Base-by-base conservation (phyloP, 2,113 vertebrate species). In the Pseudolaguvia tuberculata region DNA sequence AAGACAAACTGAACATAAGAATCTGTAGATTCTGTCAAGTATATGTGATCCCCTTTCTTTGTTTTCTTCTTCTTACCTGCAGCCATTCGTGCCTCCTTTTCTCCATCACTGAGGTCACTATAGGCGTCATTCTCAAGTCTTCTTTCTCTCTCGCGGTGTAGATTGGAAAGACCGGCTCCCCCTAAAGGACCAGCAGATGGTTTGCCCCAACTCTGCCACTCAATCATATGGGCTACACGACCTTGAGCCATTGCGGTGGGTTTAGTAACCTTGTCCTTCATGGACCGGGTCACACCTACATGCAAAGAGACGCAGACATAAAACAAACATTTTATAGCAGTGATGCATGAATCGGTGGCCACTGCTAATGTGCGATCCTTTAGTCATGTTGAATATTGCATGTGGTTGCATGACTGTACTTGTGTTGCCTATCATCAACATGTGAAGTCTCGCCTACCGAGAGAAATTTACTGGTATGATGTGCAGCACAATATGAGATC, bases 181-280 rank as follows among this genome's bases (percentile, higher is more conserved):
- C 89, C 88, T 31, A 58, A 25, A 0, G 90, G 87, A 58, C 89
- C 91, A 0, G 87, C 88, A 0, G 89, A 86, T 0, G 91, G 89
- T 73, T 92, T 93, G 70, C 93, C 94, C 96, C 96, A 98, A 79
- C 96, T 96, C 87, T 99, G 96, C 96, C 96, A 99, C 76, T 99
- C 96, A 8, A 99, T 97, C 96, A 99, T 99, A 88, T 99, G 96
- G 5, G 96, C 96, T 20, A 99, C 95, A 0, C 93, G 93, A 66
- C 96, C 96, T 82, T 94, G 94, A 0, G 95, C 96, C 94, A 99
- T 96, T 56, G 96, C 96, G 0, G 96, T 99, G 79, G 96, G 96
- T 88, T 99, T 99, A 58, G 96, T 99, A 81, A 99, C 95, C 0
- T 97, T 95, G 88, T 99, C 96, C 91, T 98, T 99, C 95, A 99